Conservation (phyloP, 2,113 vertebrate genomes). For the Echinops telfairi region DNA sequence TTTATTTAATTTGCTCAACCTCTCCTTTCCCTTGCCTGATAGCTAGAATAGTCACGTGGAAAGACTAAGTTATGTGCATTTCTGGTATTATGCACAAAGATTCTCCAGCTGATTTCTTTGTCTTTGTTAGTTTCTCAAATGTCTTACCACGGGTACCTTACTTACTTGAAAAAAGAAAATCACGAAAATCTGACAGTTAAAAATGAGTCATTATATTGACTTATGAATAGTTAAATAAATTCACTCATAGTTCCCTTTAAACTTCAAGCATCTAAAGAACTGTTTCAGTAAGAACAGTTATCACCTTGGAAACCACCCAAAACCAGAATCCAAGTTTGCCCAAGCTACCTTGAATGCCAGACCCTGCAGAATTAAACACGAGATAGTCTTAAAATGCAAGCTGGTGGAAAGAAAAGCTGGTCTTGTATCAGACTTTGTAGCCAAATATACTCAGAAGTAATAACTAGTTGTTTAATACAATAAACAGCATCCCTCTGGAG, state of each 20-base stretch:
- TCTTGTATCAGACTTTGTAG: neutral
- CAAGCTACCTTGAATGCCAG: neutral
- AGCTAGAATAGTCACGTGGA: neutral
- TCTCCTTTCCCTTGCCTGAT: neutral
- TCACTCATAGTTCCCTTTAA: neutral
- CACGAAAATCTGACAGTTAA: neutral
- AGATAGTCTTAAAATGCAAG: neutral
- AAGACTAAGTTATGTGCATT: neutral
- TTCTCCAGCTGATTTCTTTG: neutral
- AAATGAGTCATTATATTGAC: neutral
- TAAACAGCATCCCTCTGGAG: neutral
- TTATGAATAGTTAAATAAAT: neutral
- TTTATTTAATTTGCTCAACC: constrained; percentile 42
- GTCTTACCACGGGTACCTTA: neutral
- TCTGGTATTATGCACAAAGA: neutral
- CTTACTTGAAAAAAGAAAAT: constrained; percentile 39
- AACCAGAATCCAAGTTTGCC: neutral
- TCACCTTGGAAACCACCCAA: neutral
- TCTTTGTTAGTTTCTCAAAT: constrained; percentile 5
- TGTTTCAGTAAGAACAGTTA: neutral
- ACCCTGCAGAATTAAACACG: neutral
- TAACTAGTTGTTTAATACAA: neutral
- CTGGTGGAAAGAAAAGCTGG: neutral
- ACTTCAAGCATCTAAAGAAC: neutral
- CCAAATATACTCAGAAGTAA: neutral